Percentiles rank a stretch among this genome's conserved stretches.
phyloP scores from a whole-genome alignment of 2,797 vertebrate genomes.

The Sciurus vulgaris region DNA sequence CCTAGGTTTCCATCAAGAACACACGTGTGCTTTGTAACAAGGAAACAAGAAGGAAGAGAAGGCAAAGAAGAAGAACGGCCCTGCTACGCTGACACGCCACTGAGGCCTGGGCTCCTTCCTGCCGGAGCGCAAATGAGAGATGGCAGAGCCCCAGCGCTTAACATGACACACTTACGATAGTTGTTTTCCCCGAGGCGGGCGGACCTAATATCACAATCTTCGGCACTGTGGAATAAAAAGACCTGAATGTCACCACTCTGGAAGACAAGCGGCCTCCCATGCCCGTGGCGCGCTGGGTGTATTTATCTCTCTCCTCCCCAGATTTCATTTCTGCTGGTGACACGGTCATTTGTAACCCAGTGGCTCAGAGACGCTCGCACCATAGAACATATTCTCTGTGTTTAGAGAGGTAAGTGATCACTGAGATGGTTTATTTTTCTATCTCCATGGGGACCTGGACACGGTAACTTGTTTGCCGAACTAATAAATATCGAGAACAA shows the following conservation, averaged over 20 bases:
- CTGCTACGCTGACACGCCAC: rapidly evolving
- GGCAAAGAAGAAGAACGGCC: not conserved
- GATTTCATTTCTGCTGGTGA: slow-evolving; percentile 72
- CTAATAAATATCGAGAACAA: slow-evolving; percentile 79
- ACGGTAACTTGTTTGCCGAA: slow-evolving; percentile 71
- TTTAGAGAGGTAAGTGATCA: slow-evolving; percentile 77
- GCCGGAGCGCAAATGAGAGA: not conserved
- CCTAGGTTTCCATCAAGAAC: not conserved
- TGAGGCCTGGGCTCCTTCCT: rapidly evolving
- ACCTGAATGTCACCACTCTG: slow-evolving; percentile 63
- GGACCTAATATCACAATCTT: slow-evolving; percentile 90
- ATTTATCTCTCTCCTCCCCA: slow-evolving; percentile 50
- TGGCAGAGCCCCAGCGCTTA: not conserved
- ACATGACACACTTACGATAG: slow-evolving; percentile 88
- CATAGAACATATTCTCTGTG: not conserved
- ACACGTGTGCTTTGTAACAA: not conserved
- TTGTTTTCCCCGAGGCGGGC: slow-evolving; percentile 91
- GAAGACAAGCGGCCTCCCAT: not conserved
- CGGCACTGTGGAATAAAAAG: slow-evolving; percentile 86
- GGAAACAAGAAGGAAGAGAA: not conserved
- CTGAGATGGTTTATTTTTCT: slow-evolving; percentile 76
- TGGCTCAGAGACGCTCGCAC: not conserved
- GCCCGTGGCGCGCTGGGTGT: rapidly evolving
- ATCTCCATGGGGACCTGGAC: slow-evolving; percentile 70
- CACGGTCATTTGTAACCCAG: slow-evolving; percentile 37